A percentile compares a stretch with the other conserved stretches of the same genome.
Evolutionary conservation across 1,140 invertebrate species (phyloP).

Genomic region (Drosophila erecta): DNA sequence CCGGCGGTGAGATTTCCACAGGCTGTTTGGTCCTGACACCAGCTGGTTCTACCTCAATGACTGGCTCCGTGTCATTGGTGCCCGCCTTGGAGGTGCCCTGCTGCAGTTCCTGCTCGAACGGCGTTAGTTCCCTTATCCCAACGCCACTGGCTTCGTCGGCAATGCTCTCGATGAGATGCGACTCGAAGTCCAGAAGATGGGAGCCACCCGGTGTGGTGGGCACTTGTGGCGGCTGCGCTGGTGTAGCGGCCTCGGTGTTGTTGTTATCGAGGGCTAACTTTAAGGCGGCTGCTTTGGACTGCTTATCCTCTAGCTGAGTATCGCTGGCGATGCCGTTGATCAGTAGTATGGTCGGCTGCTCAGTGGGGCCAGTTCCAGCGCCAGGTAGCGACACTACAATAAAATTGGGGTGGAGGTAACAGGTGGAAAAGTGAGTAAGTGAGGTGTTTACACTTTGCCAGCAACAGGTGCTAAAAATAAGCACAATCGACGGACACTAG

Average conservation of each 20-base stretch:
- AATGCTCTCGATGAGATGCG: conserved; percentile 80
- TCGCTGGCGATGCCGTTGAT: conserved; percentile 74
- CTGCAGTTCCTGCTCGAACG: conserved; percentile 72
- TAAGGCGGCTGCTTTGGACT: conserved; percentile 37
- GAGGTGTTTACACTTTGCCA: conserved; percentile 40
- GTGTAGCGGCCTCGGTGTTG: conserved; percentile 12
- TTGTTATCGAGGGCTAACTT: conserved; percentile 61
- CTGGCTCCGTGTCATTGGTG: conserved; percentile 51
- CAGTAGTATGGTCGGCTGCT: conserved; percentile 80
- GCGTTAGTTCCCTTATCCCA: conserved; percentile 76
- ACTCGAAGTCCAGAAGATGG: conserved; percentile 78
- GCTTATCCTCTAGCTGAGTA: conserved; percentile 47
- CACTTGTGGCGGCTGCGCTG: conserved; percentile 13
- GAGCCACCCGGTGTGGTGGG: conserved; percentile 65
- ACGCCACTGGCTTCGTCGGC: conserved; percentile 60
- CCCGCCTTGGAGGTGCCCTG: conserved; percentile 74
- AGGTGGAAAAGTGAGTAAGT: conserved; percentile 5
- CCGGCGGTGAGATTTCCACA: conserved; percentile 55
- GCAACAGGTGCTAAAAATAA: conserved; percentile 81
- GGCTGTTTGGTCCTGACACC: conserved; percentile 65
- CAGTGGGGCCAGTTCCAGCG: conserved; percentile 69
- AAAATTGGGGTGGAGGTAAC: neutral
- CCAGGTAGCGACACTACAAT: conserved; percentile 81
- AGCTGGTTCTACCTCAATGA: conserved; percentile 79
- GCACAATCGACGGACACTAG: conserved; percentile 41